Conservation (phyloP, 2,113 vertebrate genomes). For the Aleadryas rufinucha region DNA sequence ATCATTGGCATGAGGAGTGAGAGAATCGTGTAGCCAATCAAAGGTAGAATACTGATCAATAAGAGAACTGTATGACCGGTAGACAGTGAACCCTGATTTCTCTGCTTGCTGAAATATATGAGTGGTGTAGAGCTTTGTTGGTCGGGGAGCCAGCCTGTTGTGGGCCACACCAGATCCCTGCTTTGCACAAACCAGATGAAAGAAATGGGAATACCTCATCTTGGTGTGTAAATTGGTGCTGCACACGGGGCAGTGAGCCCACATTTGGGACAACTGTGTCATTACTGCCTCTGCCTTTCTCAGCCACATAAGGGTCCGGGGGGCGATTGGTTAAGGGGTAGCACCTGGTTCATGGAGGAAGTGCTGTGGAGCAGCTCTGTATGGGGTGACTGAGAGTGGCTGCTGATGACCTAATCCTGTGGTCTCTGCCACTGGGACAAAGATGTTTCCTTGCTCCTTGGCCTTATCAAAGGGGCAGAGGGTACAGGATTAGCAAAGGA, state of each 20-base stretch:
- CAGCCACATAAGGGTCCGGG: background rate
- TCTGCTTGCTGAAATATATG: background rate
- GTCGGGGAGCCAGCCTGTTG: accelerated
- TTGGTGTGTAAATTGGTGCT: background rate
- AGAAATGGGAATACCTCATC: background rate
- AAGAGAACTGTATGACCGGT: background rate
- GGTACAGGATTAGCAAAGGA: background rate
- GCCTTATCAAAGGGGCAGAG: background rate
- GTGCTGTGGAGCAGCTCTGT: background rate
- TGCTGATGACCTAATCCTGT: background rate
- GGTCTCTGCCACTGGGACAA: background rate
- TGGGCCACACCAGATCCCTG: background rate
- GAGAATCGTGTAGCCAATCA: background rate
- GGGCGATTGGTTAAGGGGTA: background rate
- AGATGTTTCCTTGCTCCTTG: background rate
- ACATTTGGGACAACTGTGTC: accelerated
- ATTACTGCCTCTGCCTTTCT: background rate
- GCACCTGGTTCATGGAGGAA: background rate
- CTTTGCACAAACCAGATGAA: background rate
- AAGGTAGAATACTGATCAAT: background rate
- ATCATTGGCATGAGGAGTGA: background rate
- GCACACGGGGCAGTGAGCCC: background rate
- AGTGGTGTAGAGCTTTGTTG: background rate
- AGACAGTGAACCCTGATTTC: background rate
- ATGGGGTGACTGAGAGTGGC: background rate